Evolutionary conservation across 1,140 invertebrate species (phyloP).

Genomic region (Marisa cornuarietis): DNA sequence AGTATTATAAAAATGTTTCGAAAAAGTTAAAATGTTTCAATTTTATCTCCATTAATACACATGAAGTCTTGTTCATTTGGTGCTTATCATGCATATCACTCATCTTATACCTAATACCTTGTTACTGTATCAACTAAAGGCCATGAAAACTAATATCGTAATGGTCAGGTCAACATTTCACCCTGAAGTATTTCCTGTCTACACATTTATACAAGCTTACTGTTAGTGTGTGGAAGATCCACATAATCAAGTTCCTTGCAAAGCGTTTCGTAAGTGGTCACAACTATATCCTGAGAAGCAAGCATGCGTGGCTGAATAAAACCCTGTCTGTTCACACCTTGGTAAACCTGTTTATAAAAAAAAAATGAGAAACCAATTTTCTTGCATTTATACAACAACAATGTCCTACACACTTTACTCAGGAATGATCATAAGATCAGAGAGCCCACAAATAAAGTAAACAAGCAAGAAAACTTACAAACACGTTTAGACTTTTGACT

Average conservation of each 20-base stretch:
- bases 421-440: neutral
- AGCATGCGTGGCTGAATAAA: conserved; percentile 76
- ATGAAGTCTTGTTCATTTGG: too few species aligned
- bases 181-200: neutral
- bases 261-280: conserved; percentile 78
- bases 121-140: too few species aligned
- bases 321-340: conserved; percentile 67
- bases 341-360: conserved; percentile 52
- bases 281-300: conserved; percentile 77
- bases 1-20: too few species aligned
- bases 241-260: conserved; percentile 73
- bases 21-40: too few species aligned
- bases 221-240: conserved; percentile 69
- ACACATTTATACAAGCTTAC: conserved; percentile 45
- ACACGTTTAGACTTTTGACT: conserved; percentile 69
- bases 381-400: neutral
- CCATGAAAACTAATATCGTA: neutral
- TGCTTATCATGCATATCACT: too few species aligned
- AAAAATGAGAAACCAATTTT: neutral
- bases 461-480: conserved; percentile 60
- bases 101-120: too few species aligned
- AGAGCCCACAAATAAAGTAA: neutral
- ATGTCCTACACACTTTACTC: neutral
- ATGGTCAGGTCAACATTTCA: neutral
- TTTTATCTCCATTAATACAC: too few species aligned